Conservation (phyloP, 2,113 vertebrate genomes). For the Gymnorhina tibicen region DNA sequence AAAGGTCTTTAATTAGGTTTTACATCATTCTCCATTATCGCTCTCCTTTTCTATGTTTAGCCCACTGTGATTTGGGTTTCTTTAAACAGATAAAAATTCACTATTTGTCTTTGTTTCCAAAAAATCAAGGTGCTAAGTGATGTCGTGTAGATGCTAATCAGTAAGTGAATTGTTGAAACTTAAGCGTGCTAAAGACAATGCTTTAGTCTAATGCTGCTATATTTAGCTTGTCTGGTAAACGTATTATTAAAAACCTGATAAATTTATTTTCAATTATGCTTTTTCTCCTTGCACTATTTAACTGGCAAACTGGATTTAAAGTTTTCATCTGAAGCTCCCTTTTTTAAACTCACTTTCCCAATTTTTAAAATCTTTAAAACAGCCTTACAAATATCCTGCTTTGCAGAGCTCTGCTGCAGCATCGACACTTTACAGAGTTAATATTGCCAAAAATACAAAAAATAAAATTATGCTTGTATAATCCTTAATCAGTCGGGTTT, state of each 20-base stretch:
- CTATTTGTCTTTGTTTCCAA: not conserved
- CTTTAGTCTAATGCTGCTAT: not conserved
- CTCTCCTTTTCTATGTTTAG: not conserved
- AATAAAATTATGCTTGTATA: not conserved
- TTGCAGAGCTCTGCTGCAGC: not conserved
- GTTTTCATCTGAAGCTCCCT: not conserved
- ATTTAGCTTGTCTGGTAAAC: not conserved
- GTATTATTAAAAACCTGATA: not conserved
- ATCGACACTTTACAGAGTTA: not conserved
- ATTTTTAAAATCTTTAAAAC: not conserved
- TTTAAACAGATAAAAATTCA: not conserved
- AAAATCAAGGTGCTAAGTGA: not conserved
- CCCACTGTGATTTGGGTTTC: not conserved
- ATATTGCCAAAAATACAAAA: not conserved
- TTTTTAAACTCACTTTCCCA: not conserved
- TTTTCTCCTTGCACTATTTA: not conserved
- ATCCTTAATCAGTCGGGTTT: not conserved
- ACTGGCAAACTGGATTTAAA: not conserved
- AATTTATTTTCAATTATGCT: not conserved
- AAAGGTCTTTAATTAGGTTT: constrained; percentile 38
- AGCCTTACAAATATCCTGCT: not conserved
- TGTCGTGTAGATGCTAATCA: not conserved
- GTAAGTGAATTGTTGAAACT: not conserved
- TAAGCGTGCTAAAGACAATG: not conserved
- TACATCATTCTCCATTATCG: rapidly evolving